A percentile compares a stretch with the other conserved stretches of the same genome.
These are phyloP conservation scores for Pentamera pediparva DNA, from an alignment of 53 echinoderm and acorn worm species.

Conservation along the genomic window DNA sequence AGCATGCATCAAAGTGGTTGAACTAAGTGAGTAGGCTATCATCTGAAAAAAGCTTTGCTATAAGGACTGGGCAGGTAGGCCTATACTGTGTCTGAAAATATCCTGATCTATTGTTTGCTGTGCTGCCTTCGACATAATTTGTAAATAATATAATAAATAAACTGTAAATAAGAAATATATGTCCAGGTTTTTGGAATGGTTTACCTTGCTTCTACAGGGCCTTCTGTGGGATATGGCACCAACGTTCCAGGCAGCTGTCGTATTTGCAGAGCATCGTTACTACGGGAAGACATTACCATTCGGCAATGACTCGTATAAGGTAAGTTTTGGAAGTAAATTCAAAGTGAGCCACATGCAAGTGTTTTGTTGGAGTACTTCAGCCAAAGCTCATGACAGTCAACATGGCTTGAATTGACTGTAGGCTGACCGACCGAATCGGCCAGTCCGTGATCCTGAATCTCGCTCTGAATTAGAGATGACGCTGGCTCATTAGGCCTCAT, in stretches of 20 bases:
- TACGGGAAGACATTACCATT: conserved; percentile 87
- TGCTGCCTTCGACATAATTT: too few relatives aligned
- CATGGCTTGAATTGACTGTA: neutral
- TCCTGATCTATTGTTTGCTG: too few relatives aligned
- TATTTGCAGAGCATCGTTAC: conserved; percentile 99
- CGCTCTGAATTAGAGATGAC: too few relatives aligned
- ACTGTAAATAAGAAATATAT: too few relatives aligned
- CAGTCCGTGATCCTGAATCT: neutral
- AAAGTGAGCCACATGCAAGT: neutral
- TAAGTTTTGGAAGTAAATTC: conserved; percentile 31
- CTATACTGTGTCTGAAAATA: too few relatives aligned
- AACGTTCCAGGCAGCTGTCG: conserved; percentile 70
- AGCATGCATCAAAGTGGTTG: too few relatives aligned
- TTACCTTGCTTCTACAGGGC: conserved; percentile 50
- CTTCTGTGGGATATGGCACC: conserved; percentile 91
- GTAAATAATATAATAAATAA: too few relatives aligned
- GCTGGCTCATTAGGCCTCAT: too few relatives aligned
- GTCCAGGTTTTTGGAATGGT: too few relatives aligned
- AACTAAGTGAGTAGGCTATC: too few relatives aligned
- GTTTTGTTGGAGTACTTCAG: neutral
- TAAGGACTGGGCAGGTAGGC: too few relatives aligned
- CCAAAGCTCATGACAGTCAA: neutral
- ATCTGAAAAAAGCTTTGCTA: too few relatives aligned
- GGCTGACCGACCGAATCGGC: neutral
- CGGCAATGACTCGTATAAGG: conserved; percentile 83